Evolutionary conservation across 1,140 invertebrate species (phyloP), one percentile per base, ranked within the genome.

Genomic region (Tigriopus japonicus): DNA sequence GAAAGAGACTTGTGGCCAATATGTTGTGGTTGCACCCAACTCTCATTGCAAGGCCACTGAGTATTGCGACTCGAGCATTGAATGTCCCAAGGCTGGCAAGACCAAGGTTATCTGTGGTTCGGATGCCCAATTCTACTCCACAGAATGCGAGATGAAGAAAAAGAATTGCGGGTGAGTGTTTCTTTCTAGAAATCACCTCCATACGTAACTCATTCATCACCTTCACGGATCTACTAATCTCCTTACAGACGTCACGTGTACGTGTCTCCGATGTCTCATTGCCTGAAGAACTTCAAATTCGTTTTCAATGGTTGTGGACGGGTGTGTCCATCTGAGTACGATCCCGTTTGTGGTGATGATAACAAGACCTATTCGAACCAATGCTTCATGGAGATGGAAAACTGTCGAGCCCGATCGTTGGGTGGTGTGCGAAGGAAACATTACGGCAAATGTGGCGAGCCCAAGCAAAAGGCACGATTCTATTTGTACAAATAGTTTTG

Each of bases 71-170:
- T 76, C 81, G 49, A 78, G 81, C 45, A 15, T 49, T 21, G 21
- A 49, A 65, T 85, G 84, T 28, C 67, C 75, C 77, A 59, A 42
- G 45, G 81, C 82, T 21, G 63, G 65, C 59, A 80, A 82, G 13
- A 77, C 80, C 54, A 78, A 81, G 62, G 88, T 86, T 66, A 87
- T 94, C 49, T 95, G 91, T 71, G 89, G 86, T 23, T 91, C 85
- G 6, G 88, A 96, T 70, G 87, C 86, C 68, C 82, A 85, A 68
- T 84, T 92, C 65, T 95, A 95, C 74, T 79, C 82, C 65, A 93
- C 87, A 70, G 84, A 88, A 70, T 95, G 92, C 69, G 83, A 90
- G 69, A 92, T 95, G 87, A 84, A 84, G 69, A 80, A 82, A 68
- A 81, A 86, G 69, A 91, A 91, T 71, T 93, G 87, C 72, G 87